These are phyloP conservation scores for Orthosia gracilis DNA, from an alignment of 2,888 invertebrate species.

Conservation along the genomic window DNA sequence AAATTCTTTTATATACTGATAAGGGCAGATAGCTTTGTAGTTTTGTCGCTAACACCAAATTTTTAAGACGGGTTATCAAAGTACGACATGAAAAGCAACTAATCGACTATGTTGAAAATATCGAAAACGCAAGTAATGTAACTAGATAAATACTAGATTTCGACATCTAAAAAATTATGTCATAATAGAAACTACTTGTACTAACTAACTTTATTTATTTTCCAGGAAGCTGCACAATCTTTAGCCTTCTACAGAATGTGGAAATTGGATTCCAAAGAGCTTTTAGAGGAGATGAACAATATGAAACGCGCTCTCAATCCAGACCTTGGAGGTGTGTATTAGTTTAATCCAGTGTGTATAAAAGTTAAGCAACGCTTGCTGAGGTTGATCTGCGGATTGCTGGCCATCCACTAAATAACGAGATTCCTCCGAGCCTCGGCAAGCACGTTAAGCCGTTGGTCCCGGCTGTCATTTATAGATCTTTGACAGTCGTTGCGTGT, in stretches of 20 bases:
- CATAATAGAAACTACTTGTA: not conserved
- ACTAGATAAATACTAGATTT: no score
- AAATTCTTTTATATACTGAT: no score
- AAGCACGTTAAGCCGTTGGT: no score
- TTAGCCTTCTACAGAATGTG: slow-evolving; percentile 61
- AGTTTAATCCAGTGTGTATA: not conserved
- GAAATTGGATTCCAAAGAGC: slow-evolving; percentile 60
- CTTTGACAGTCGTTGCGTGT: no score
- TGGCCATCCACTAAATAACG: no score
- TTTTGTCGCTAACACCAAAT: not conserved
- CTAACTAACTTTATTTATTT: not conserved
- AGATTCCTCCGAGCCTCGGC: no score
- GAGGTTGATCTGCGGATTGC: no score
- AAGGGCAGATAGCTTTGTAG: not conserved
- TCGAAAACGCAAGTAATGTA: no score
- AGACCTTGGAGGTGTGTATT: slow-evolving; percentile 50
- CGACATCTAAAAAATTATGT: no score
- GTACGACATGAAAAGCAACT: not conserved
- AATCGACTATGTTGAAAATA: not conserved
- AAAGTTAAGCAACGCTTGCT: no score
- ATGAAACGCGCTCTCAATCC: slow-evolving; percentile 57
- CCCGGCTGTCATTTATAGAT: no score
- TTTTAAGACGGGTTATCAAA: not conserved
- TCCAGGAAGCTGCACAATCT: slow-evolving; percentile 53
- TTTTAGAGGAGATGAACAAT: slow-evolving; percentile 61